Conservation (phyloP, 2,113 vertebrate genomes). For the Galemys pyrenaicus region DNA sequence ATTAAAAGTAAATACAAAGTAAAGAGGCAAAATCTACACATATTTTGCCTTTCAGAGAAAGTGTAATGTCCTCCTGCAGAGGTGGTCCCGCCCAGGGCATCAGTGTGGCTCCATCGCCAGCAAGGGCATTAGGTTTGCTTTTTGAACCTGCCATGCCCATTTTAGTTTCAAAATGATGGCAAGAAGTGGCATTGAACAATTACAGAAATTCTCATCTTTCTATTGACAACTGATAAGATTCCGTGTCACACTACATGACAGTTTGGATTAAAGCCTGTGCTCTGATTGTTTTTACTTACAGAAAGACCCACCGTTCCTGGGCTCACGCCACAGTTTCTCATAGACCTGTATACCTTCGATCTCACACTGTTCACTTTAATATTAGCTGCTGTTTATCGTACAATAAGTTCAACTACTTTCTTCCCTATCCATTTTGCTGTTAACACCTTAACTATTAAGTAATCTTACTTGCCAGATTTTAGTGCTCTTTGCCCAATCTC, state of each 20-base stretch:
- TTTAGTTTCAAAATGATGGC: conserved; percentile 13
- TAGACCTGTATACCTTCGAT: neutral
- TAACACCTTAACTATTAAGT: neutral
- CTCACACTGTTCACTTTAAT: neutral
- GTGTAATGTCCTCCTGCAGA: neutral
- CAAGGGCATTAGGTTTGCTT: neutral
- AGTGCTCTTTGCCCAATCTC: neutral
- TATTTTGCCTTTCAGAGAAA: conserved; percentile 58
- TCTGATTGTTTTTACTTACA: neutral
- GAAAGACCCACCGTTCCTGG: neutral
- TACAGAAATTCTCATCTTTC: neutral
- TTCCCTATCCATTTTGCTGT: neutral
- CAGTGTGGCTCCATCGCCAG: neutral
- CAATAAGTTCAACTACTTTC: neutral
- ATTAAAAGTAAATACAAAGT: conserved; percentile 57
- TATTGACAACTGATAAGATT: neutral
- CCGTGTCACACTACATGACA: neutral
- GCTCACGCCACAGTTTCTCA: neutral
- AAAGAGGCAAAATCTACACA: conserved; percentile 57
- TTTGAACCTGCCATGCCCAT: neutral
- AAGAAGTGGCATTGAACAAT: conserved; percentile 25
- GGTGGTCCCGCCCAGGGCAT: neutral
- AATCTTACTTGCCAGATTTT: neutral
- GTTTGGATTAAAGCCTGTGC: neutral
- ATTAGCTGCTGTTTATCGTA: neutral